phyloP scores from a whole-genome alignment of 2,888 invertebrate genomes.

The Smittia aterrima region DNA sequence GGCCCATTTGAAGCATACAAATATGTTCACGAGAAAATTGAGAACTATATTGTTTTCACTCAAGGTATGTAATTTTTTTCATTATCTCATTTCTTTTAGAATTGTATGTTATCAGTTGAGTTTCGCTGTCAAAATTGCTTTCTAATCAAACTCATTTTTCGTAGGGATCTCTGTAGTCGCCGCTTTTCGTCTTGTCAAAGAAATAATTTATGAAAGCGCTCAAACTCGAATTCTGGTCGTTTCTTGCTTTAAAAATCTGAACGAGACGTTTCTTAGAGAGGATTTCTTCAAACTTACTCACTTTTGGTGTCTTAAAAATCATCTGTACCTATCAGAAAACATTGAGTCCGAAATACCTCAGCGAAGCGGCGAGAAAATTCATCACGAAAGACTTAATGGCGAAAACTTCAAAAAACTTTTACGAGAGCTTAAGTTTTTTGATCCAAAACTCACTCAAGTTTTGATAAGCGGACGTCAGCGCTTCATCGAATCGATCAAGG shows the following conservation, averaged over 20 bases:
- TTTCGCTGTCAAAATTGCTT: too few relatives aligned
- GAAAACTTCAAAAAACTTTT: not conserved
- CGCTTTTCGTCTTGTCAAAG: constrained; percentile 4
- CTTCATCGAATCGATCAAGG: not conserved
- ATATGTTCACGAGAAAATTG: not conserved
- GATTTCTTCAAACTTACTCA: not conserved
- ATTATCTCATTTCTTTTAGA: not conserved
- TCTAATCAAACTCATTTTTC: too few relatives aligned
- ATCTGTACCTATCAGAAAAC: not conserved
- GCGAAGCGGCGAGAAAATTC: not conserved
- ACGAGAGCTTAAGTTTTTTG: not conserved
- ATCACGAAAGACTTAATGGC: not conserved
- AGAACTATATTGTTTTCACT: constrained; percentile 2
- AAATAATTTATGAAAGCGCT: constrained; percentile 18
- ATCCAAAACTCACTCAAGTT: not conserved
- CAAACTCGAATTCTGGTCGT: not conserved
- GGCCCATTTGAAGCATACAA: not conserved
- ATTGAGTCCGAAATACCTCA: not conserved
- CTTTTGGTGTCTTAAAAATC: not conserved
- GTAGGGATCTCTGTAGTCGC: not conserved
- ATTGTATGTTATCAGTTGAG: not conserved
- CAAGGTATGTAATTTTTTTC: not conserved
- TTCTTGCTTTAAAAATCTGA: not conserved
- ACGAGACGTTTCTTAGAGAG: not conserved
- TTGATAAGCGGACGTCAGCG: not conserved